Percentiles rank a stretch among this genome's conserved stretches.
Evolutionary conservation across 2,113 vertebrate genomes (phyloP).

Genomic region (Plecturocebus donacophilus): DNA sequence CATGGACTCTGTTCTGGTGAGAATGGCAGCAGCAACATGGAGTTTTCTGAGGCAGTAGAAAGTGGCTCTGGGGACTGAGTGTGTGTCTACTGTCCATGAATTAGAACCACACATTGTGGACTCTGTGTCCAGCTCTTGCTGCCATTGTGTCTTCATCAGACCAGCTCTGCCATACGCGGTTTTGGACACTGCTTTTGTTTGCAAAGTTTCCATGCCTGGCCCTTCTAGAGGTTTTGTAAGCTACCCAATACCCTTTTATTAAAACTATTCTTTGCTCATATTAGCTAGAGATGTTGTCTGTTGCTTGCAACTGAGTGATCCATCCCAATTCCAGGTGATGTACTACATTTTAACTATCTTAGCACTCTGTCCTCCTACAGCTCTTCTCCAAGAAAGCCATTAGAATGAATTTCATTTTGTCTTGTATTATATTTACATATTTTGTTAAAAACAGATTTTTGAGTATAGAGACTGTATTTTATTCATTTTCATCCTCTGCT

Average conservation of each 20-base stretch:
- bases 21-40: not conserved
- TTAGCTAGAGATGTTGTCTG: not conserved
- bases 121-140: not conserved
- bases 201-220: too few species aligned
- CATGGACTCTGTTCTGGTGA: not conserved
- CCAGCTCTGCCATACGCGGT: not conserved
- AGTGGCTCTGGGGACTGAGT: not conserved
- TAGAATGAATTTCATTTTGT: slow-evolving; percentile 3
- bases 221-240: not conserved
- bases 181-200: not conserved
- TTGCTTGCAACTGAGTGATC: not conserved
- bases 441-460: not conserved
- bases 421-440: not conserved
- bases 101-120: not conserved
- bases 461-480: not conserved
- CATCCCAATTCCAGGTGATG: not conserved
- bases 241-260: not conserved
- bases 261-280: not conserved
- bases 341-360: not conserved
- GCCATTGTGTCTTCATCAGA: not conserved
- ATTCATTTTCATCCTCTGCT: not conserved
- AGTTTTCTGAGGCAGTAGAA: not conserved
- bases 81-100: not conserved
- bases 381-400: not conserved
- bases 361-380: not conserved